Conservation (phyloP, 2,797 vertebrate species). For the Acanthurus leucopareius region DNA sequence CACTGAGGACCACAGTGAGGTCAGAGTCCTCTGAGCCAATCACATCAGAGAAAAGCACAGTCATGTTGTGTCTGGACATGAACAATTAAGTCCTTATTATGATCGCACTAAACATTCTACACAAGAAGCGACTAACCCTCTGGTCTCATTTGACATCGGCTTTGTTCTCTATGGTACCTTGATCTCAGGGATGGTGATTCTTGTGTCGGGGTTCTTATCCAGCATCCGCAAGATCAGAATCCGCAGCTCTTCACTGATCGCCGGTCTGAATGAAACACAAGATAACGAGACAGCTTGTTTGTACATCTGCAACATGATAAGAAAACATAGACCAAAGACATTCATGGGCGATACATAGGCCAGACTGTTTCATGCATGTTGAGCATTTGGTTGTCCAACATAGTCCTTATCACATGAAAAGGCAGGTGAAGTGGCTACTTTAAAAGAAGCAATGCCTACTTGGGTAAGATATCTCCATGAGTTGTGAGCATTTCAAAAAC, state of each 20-base stretch:
- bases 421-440: neutral
- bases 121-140: neutral
- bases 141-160: neutral
- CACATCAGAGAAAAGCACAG: neutral
- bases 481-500: neutral
- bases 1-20: neutral
- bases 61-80: neutral
- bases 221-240: conserved; percentile 93
- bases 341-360: neutral
- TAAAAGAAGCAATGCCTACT: neutral
- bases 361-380: neutral
- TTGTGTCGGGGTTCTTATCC: conserved; percentile 94
- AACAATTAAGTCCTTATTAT: neutral
- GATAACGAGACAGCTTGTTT: neutral
- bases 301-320: neutral
- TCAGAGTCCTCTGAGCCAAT: conserved; percentile 20
- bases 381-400: neutral
- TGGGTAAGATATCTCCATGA: neutral
- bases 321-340: neutral
- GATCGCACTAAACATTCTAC: neutral
- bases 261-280: conserved; percentile 79
- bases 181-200: conserved; percentile 94
- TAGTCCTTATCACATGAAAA: neutral
- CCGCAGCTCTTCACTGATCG: conserved; percentile 88
- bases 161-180: conserved; percentile 85